A percentile compares a stretch with the other conserved stretches of the same genome.
Evolutionary conservation across 2,797 vertebrate genomes (phyloP).

Genomic region (Sebastes umbrosus): DNA sequence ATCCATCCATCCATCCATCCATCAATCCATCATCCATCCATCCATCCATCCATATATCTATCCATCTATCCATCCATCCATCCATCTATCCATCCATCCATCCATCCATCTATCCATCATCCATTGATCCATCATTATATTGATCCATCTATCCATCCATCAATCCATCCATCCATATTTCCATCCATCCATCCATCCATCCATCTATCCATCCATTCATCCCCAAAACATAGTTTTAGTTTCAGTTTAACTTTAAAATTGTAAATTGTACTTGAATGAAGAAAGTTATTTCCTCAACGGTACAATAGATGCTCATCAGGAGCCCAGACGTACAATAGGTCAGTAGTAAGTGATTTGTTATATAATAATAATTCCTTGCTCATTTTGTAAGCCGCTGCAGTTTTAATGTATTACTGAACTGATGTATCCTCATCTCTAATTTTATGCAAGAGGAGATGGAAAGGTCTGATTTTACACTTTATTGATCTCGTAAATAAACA

Average conservation of each 20-base stretch:
- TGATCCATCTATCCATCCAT: too few species aligned
- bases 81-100: rapidly evolving
- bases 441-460: background rate
- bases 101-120: too few species aligned
- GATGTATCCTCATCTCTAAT: background rate
- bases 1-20: too few species aligned
- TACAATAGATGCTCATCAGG: background rate
- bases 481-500: background rate
- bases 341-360: background rate
- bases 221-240: too few species aligned
- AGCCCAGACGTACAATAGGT: background rate
- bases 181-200: too few species aligned
- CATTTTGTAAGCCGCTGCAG: background rate
- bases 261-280: background rate
- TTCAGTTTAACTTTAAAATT: background rate
- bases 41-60: rapidly evolving
- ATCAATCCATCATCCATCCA: too few species aligned
- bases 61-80: too few species aligned
- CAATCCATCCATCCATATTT: too few species aligned
- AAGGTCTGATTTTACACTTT: background rate
- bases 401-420: background rate
- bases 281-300: background rate
- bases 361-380: background rate
- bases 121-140: too few species aligned
- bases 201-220: background rate